Evolutionary conservation across 2,797 vertebrate genomes (phyloP).

Genomic region (Buphagus erythrorhynchus): DNA sequence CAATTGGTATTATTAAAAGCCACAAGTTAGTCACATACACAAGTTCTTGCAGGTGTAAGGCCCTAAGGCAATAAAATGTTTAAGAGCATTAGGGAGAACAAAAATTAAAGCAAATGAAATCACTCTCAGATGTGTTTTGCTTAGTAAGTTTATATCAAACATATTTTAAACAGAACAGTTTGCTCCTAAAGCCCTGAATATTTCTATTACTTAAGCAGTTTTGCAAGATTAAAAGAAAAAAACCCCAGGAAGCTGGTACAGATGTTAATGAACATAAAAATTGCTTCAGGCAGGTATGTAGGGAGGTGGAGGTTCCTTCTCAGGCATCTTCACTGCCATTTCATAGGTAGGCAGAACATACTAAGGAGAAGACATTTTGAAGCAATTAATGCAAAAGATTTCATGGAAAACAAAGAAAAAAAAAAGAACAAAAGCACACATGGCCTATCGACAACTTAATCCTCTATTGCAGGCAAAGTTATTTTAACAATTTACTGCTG

Average conservation of each 20-base stretch:
- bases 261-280: slow-evolving; percentile 61
- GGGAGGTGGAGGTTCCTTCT: slow-evolving; percentile 95
- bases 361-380: slow-evolving; percentile 71
- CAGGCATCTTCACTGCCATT: slow-evolving; percentile 99
- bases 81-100: slow-evolving; percentile 66
- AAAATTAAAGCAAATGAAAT: slow-evolving; percentile 74
- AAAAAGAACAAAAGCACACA: not conserved
- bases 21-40: slow-evolving; percentile 33
- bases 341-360: slow-evolving; percentile 97
- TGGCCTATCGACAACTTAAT: not conserved
- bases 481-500: not conserved
- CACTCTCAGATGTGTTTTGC: slow-evolving; percentile 62
- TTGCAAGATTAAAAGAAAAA: slow-evolving; percentile 73
- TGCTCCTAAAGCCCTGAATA: slow-evolving; percentile 71
- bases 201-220: slow-evolving; percentile 71
- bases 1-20: slow-evolving; percentile 32
- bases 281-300: slow-evolving; percentile 91
- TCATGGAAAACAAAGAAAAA: not conserved
- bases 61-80: slow-evolving; percentile 63
- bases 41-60: slow-evolving; percentile 55
- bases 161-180: slow-evolving; percentile 64
- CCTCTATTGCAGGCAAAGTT: not conserved
- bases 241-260: slow-evolving; percentile 72
- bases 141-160: slow-evolving; percentile 71
- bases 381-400: not conserved